Conservation (phyloP, 2,797 vertebrate species). For the Bradypodion pumilum region DNA sequence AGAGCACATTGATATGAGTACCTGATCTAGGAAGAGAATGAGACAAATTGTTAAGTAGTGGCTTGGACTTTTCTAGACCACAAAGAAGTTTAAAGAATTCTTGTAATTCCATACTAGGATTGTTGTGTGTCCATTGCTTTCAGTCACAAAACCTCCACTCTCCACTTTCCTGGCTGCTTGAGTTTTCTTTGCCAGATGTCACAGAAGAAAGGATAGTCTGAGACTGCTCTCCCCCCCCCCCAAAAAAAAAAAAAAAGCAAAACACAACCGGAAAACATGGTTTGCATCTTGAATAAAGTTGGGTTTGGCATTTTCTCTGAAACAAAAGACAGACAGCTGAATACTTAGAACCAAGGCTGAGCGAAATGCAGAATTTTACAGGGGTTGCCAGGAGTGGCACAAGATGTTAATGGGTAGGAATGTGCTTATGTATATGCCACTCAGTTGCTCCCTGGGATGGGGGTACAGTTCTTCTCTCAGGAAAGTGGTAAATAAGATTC, state of each 20-base stretch:
- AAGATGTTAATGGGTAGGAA: not conserved
- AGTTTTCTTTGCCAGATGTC: not conserved
- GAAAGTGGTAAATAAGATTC: not conserved
- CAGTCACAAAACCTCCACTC: not conserved
- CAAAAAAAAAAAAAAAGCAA: too few species aligned
- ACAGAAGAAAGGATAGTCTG: not conserved
- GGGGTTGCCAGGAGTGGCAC: not conserved
- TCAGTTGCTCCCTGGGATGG: not conserved
- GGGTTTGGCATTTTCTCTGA: not conserved
- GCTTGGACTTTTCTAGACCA: conserved; percentile 47
- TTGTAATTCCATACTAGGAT: not conserved
- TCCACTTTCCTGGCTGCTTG: not conserved
- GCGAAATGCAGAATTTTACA: not conserved
- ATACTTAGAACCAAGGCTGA: not conserved
- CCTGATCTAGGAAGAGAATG: conserved; percentile 48
- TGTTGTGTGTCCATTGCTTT: not conserved
- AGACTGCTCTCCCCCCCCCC: not conserved
- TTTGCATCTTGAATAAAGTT: not conserved
- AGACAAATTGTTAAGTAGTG: conserved; percentile 49
- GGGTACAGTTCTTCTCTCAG: not conserved
- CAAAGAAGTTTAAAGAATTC: not conserved
- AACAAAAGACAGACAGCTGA: not conserved
- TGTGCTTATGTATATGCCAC: not conserved
- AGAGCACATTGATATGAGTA: conserved; percentile 59
- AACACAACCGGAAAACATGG: not conserved